Base-by-base conservation (phyloP, 2,888 invertebrate species). In the Mimachlamys varia region DNA sequence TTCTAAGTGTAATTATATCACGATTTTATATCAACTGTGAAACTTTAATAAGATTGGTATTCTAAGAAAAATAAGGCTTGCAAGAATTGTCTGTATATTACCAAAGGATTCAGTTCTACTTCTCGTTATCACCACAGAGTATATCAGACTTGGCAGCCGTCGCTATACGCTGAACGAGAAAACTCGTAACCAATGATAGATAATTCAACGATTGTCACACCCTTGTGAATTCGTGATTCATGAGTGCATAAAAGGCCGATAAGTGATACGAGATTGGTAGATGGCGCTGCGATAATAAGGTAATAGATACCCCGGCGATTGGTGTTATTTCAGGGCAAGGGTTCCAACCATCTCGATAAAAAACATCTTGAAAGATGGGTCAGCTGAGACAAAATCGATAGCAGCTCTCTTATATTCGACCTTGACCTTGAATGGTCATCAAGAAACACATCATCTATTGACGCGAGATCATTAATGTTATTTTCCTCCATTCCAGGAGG, bases 201-300 rank as follows among this genome's bases (percentile, higher is more conserved):
- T 62, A 62, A 62, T 62, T 62, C 27, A 62, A 62, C 62, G 62
- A 62, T 62, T 62, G 62, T 62, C 62, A 62, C 62, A 62, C 62
- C 62, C 62, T 22, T 62, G 27, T 62, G 62, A 62, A 62, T 62
- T 19, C 62, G 22, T 62, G 62, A 62, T 62, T 62, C 62, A 62
- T 62, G 62, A 62, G 62, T 62, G 62, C 62, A 62, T 62, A 62
- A 62, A 62, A 62, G 62, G 22, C 62, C 62, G 62, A 62, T 62
- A 62, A 62, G 62, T n/a, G 62, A 62, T 62, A n/a, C 62, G 62
- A 62, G 62, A 62, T 62, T 62, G 62, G 62, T 62, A n/a, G 62
- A 62, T 62, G 62, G 62, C 22, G 62, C 62, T 62, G 7, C n/a
- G 62, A 62, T 62, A 62, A 62, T 27, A 62, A 62, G 62, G 62